phyloP scores from a whole-genome alignment of 2,113 vertebrate genomes.

The Micromys minutus region DNA sequence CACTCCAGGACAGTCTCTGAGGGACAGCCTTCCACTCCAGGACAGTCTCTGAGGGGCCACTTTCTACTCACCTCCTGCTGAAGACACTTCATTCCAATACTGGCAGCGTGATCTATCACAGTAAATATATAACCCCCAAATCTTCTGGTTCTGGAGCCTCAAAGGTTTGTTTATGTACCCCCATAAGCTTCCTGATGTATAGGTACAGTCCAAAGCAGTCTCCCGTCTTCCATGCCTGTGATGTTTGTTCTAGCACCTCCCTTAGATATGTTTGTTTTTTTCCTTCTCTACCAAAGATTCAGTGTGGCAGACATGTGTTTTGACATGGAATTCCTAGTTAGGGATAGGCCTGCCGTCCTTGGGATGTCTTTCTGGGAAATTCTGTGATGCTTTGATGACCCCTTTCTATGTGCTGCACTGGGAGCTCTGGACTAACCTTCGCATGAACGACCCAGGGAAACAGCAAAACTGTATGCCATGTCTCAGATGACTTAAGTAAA shows the following conservation, averaged over 20 bases:
- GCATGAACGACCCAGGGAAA: not conserved
- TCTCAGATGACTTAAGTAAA: not conserved
- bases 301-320: not conserved
- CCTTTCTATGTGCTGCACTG: not conserved
- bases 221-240: not conserved
- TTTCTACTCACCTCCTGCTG: not conserved
- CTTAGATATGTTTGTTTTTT: not conserved
- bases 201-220: no score
- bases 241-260: not conserved
- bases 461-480: not conserved
- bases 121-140: not conserved
- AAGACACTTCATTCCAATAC: constrained; percentile 7
- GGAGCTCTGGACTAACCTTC: not conserved
- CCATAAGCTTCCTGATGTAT: not conserved
- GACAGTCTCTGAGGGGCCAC: not conserved
- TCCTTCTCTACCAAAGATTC: not conserved
- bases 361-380: not conserved
- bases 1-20: not conserved
- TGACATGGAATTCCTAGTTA: not conserved
- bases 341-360: not conserved
- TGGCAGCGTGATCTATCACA: not conserved
- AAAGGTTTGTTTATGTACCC: not conserved
- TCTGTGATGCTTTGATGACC: not conserved
- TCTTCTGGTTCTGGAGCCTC: not conserved
- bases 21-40: not conserved